Base-by-base conservation (phyloP, 2,888 invertebrate genomes). In the Cactoblastis cactorum region DNA sequence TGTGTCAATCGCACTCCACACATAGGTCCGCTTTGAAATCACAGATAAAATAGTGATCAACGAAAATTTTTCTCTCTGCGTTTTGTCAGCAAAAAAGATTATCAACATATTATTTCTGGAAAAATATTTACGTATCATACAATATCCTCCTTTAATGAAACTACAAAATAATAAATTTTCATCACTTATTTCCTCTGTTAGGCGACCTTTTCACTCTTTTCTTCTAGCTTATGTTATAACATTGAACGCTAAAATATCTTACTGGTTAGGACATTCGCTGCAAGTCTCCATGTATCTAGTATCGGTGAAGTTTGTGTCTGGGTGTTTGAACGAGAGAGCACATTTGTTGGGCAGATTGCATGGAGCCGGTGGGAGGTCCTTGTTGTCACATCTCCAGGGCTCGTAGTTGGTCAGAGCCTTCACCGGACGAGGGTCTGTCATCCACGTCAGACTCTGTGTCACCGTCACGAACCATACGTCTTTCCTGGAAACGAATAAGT, bases 271-370 rank as follows among this genome's bases (percentile, higher is more conserved):
- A 71, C 97, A 97, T 55, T 96, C 95, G 53, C 89, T 91, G 77
- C 97, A 97, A 14, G 97, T 96, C 72, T 96, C 95, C 93, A 97
- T 92, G 72, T 97, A 97, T 70, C 97, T 92, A 4, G 95, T 95
- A 56, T 95, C 93, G 1, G 95, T 94, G 70, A 95, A 91, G 79
- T 96, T 96, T 15, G 91, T 90, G 55, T 94, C 95, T 17, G 94
- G 92, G 14, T 92, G 92, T 71, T 94, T 96, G 80, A 96, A 96
- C 54, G 93, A 89, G 32, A 97, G 85, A 0, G 96, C 96, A 71
- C 97, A 97, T 65, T 96, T 96, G 75, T 95, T 96, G 54, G 95
- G 86, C 54, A 94, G 91, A 64, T 93, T 94, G 83, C 97, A 97
- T 0, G 95, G 94, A 52, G 94, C 92, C 2, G 92, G 85, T 0